A percentile compares a stretch with the other conserved stretches of the same genome.
Evolutionary conservation across 2,888 invertebrate species (phyloP).

Genomic region (Lithosia quadra): DNA sequence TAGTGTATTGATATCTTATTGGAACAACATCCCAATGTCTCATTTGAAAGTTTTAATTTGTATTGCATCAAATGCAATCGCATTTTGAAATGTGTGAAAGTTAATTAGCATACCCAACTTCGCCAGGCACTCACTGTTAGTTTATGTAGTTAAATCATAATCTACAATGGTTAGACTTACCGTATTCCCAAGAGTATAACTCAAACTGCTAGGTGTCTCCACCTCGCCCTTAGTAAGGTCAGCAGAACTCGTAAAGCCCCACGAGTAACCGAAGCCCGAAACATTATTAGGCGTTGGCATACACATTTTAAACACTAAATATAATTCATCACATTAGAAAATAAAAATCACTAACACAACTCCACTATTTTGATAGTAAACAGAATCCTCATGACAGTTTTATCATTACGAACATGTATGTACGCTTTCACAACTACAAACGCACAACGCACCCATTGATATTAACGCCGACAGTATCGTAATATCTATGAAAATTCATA

Average conservation of each 20-base stretch:
- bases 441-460: constrained; percentile 80
- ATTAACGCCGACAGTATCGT: constrained; percentile 71
- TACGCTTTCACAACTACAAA: constrained; percentile 85
- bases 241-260: constrained; percentile 84
- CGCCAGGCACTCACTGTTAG: background rate
- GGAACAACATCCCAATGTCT: constrained; percentile 10
- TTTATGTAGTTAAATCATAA: background rate
- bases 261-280: constrained; percentile 84
- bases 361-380: constrained; percentile 81
- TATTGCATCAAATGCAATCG: constrained; percentile 14
- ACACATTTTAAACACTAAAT: constrained; percentile 76
- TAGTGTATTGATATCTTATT: constrained; percentile 9
- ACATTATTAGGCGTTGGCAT: constrained; percentile 86
- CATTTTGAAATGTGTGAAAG: constrained; percentile 31
- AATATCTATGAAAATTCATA: constrained; percentile 58
- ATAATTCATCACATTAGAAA: constrained; percentile 68
- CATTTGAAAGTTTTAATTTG: constrained; percentile 5
- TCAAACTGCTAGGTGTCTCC: constrained; percentile 83
- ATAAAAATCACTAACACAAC: constrained; percentile 80
- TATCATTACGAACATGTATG: constrained; percentile 82
- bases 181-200: constrained; percentile 83
- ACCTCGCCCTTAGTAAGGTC: constrained; percentile 84
- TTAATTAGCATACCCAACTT: constrained; percentile 35
- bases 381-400: constrained; percentile 83
- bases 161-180: constrained; percentile 59